Evolutionary conservation across 2,888 invertebrate genomes (phyloP).

Genomic region (Cactoblastis cactorum): DNA sequence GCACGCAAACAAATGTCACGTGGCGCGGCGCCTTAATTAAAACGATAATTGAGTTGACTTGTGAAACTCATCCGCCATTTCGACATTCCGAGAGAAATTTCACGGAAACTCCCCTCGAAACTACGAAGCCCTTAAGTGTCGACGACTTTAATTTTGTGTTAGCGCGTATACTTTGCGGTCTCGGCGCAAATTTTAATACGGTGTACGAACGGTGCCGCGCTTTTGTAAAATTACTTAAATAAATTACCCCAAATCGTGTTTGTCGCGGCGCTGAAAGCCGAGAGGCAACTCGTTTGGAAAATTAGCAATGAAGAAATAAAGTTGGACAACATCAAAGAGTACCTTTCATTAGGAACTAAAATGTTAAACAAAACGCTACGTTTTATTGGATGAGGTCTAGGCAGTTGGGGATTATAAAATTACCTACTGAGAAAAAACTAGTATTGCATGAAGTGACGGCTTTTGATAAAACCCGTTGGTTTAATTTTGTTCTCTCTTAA

Average conservation of each 20-base stretch:
- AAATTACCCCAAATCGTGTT: slow-evolving; percentile 68
- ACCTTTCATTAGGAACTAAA: slow-evolving; percentile 15
- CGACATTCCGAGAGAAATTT: slow-evolving; percentile 75
- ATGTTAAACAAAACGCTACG: slow-evolving; percentile 14
- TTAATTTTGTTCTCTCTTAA: slow-evolving; percentile 56
- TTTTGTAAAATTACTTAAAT: slow-evolving; percentile 71
- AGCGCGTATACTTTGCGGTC: slow-evolving; percentile 76
- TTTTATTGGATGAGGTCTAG: slow-evolving; percentile 3
- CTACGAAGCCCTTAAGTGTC: slow-evolving; percentile 76
- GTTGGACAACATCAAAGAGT: slow-evolving; percentile 16
- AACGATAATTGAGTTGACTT: slow-evolving; percentile 80
- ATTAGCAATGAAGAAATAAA: slow-evolving; percentile 39
- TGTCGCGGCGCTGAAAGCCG: slow-evolving; percentile 42
- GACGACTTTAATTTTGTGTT: slow-evolving; percentile 78
- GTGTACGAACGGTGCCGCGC: slow-evolving; percentile 61
- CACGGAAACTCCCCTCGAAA: slow-evolving; percentile 70
- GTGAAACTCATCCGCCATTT: slow-evolving; percentile 78
- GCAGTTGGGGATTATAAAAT: neutral
- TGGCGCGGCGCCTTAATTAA: slow-evolving; percentile 77
- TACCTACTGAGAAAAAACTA: neutral
- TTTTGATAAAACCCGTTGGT: slow-evolving; percentile 58
- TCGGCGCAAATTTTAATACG: slow-evolving; percentile 72
- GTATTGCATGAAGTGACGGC: slow-evolving; percentile 29
- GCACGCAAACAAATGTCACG: slow-evolving; percentile 80
- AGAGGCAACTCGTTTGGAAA: slow-evolving; percentile 51